Base-by-base conservation (phyloP, 2,797 vertebrate species). In the Limosa lapponica region DNA sequence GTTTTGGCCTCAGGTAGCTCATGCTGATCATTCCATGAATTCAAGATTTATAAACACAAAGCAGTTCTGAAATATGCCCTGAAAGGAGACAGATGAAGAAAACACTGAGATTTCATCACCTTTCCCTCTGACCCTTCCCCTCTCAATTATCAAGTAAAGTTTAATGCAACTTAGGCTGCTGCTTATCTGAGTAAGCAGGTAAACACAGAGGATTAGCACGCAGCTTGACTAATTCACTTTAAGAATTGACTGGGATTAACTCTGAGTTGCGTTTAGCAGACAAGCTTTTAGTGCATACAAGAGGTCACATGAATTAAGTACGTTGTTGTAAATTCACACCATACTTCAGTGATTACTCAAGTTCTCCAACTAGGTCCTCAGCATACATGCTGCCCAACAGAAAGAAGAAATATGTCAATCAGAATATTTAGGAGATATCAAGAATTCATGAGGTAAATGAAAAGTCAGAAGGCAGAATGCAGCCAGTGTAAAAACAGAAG, bases 171-270 rank as follows among this genome's bases (percentile, higher is more conserved):
- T 81, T 61, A 46, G 46, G 52, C 14, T 65, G 57, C 43, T 94
- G 85, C 41, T 46, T 94, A 58, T 88, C 91, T 90, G 75, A 86
- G 71, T 46, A 83, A 64, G n/a, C 61, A 95, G 80, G 85, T 94
- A 96, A 95, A 97, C 82, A 94, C 17, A 71, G 34, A 81, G 32
- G 69, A 93, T 95, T 90, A 96, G 48, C 43, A 79, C 5, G 2
- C 62, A 93, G 80, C 67, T 92, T 93, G 77, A 84, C 46, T 93
- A 90, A 93, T 69, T 96, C 83, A 55, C 73, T 92, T 77, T 37
- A 96, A 90, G 66, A 90, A 92, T 37, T 55, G 43, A 84, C 73
- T 92, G 79, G 83, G 88, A 96, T 95, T 96, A 95, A 70, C 55
- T 82, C 49, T 16, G 54, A 84, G 70, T 79, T 91, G 52, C 39